A percentile compares a stretch with the other conserved stretches of the same genome.
These are phyloP conservation scores for Microtus obscurus DNA, from an alignment of 2,797 vertebrate genomes.

Conservation along the genomic window DNA sequence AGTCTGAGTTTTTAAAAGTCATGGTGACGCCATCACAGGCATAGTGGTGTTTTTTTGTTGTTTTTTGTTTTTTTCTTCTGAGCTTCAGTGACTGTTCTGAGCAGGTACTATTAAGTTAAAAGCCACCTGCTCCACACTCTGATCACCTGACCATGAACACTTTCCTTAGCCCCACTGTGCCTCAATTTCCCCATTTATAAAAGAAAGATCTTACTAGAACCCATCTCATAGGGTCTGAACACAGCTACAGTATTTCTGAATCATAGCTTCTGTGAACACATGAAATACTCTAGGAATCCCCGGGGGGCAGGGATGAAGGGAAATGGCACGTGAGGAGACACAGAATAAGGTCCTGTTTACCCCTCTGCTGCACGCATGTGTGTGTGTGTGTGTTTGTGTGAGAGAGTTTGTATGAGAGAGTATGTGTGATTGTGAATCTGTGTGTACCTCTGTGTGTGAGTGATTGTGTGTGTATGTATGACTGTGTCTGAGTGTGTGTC, in stretches of 20 bases:
- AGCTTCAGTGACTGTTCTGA: not conserved
- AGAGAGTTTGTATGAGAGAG: no score
- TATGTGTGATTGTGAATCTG: no score
- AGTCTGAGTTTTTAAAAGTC: not conserved
- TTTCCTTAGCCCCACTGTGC: not conserved
- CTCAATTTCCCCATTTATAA: not conserved
- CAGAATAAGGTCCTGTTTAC: not conserved
- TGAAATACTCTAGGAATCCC: not conserved
- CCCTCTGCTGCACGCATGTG: not conserved
- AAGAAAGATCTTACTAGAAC: not conserved
- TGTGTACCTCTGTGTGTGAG: no score
- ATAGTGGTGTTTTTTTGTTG: not conserved
- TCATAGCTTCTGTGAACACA: not conserved
- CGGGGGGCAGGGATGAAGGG: not conserved
- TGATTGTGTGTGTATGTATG: not conserved
- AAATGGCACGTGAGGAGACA: not conserved
- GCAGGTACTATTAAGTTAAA: not conserved
- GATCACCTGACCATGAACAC: not conserved
- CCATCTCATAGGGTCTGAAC: not conserved
- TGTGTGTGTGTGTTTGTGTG: not conserved
- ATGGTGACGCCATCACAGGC: not conserved
- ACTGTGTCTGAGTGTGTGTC: not conserved
- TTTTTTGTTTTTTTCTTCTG: not conserved
- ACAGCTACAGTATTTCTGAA: not conserved
- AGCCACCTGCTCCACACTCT: not conserved